Percentiles rank a stretch among this genome's conserved stretches.
Evolutionary conservation across 2,888 invertebrate genomes (phyloP).

Genomic region (Drosophila meridionalis): DNA sequence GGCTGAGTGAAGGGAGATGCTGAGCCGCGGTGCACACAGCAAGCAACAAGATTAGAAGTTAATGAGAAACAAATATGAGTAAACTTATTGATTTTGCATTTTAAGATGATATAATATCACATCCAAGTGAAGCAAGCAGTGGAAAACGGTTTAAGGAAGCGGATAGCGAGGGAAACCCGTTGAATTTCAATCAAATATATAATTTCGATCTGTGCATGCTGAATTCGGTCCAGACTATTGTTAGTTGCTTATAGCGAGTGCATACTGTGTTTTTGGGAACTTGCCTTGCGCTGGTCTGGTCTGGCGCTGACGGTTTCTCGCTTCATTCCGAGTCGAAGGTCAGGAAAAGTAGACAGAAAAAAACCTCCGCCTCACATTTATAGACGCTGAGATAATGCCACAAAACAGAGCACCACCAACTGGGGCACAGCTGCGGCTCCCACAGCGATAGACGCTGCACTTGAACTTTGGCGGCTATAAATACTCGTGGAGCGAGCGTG

Average conservation of each 20-base stretch:
- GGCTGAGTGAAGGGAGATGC: background rate
- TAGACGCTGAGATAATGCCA: slow-evolving; percentile 57
- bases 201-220: no score
- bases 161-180: no score
- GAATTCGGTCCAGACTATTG: background rate
- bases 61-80: background rate
- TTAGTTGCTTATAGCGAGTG: background rate
- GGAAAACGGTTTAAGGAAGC: background rate
- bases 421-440: slow-evolving; percentile 51
- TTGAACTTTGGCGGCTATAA: slow-evolving; percentile 58
- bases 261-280: background rate
- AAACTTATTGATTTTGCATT: background rate
- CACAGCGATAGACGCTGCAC: slow-evolving; percentile 59
- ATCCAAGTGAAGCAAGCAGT: background rate
- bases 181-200: no score
- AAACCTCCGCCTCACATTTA: slow-evolving; percentile 39
- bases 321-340: slow-evolving; percentile 36
- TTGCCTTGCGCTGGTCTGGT: background rate
- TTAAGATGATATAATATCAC: background rate
- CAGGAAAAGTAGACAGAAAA: slow-evolving; percentile 42
- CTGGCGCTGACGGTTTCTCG: background rate
- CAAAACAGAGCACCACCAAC: slow-evolving; percentile 38
- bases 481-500: slow-evolving; percentile 18
- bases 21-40: background rate
- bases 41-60: background rate